These are phyloP conservation scores for Pollenia angustigena DNA, from an alignment of 2,888 invertebrate species.

Conservation along the genomic window DNA sequence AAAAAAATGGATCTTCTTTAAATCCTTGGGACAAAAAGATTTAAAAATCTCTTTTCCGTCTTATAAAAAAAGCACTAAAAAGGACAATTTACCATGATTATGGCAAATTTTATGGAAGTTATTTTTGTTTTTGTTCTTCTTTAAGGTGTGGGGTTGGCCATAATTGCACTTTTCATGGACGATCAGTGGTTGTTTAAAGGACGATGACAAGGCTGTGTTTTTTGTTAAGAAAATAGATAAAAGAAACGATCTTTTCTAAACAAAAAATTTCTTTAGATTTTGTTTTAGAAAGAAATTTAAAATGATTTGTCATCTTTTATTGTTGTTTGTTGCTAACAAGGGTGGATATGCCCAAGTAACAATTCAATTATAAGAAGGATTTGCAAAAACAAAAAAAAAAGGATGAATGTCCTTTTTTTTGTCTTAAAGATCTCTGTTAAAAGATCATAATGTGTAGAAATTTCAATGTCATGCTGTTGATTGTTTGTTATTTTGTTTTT, in stretches of 20 bases:
- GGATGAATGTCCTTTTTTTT: slow-evolving; percentile 35
- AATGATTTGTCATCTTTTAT: slow-evolving; percentile 61
- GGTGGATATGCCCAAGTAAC: slow-evolving; percentile 55
- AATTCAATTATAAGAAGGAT: slow-evolving; percentile 69
- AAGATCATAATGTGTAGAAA: slow-evolving; percentile 55
- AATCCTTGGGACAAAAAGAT: slow-evolving; percentile 38
- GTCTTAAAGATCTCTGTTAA: slow-evolving; percentile 39
- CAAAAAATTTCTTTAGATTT: neutral
- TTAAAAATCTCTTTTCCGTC: slow-evolving; percentile 1
- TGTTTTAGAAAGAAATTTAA: slow-evolving; percentile 35
- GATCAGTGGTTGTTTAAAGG: slow-evolving; percentile 69
- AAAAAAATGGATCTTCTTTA: slow-evolving; percentile 14
- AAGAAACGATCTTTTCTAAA: neutral
- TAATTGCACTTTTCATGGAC: slow-evolving; percentile 74
- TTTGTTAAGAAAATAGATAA: neutral
- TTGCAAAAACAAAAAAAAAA: slow-evolving; percentile 53
- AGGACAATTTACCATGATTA: slow-evolving; percentile 71
- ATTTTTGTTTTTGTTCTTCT: slow-evolving; percentile 37
- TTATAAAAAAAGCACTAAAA: slow-evolving; percentile 16
- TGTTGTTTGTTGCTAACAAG: slow-evolving; percentile 57
- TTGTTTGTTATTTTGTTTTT: slow-evolving; percentile 10
- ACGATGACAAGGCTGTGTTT: slow-evolving; percentile 38
- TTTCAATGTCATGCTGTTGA: slow-evolving; percentile 66
- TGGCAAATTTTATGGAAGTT: slow-evolving; percentile 70
- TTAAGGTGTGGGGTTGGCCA: slow-evolving; percentile 67